Conservation (phyloP, 1,140 invertebrate genomes). For the Fopius arisanus region DNA sequence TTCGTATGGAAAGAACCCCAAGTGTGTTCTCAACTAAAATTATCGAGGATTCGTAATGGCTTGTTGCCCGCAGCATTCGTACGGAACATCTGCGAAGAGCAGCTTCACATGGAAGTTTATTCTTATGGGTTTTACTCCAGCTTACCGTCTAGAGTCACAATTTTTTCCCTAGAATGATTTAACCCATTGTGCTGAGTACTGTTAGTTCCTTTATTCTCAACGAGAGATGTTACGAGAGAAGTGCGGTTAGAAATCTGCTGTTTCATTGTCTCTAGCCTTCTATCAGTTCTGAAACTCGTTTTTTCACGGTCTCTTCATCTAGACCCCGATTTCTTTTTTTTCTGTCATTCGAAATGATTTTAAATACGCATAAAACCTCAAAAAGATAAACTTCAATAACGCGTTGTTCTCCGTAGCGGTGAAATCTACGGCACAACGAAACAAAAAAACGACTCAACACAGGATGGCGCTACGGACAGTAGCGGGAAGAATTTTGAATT, state of each 20-base stretch:
- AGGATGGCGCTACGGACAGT: no score
- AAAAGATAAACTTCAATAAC: no score
- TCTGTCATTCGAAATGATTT: no score
- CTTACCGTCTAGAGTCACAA: not conserved
- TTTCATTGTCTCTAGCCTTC: slow-evolving; percentile 15
- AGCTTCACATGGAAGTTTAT: no score
- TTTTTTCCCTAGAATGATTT: not conserved
- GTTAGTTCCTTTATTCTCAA: not conserved
- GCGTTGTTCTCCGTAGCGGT: no score
- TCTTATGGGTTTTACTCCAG: no score
- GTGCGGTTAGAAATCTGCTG: slow-evolving; percentile 19
- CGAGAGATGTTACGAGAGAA: not conserved
- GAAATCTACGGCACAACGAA: no score
- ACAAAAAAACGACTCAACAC: no score
- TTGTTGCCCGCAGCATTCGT: not conserved
- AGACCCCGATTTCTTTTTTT: no score
- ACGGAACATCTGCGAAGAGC: not conserved
- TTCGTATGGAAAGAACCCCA: not conserved
- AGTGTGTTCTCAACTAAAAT: not conserved
- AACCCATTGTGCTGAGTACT: not conserved
- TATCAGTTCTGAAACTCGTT: not conserved
- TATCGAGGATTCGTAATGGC: not conserved
- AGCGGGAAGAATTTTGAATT: no score
- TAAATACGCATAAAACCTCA: no score
- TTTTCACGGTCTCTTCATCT: slow-evolving; percentile 13